Evolutionary conservation across 2,888 invertebrate species (phyloP).

Genomic region (Eupithecia centaureata): DNA sequence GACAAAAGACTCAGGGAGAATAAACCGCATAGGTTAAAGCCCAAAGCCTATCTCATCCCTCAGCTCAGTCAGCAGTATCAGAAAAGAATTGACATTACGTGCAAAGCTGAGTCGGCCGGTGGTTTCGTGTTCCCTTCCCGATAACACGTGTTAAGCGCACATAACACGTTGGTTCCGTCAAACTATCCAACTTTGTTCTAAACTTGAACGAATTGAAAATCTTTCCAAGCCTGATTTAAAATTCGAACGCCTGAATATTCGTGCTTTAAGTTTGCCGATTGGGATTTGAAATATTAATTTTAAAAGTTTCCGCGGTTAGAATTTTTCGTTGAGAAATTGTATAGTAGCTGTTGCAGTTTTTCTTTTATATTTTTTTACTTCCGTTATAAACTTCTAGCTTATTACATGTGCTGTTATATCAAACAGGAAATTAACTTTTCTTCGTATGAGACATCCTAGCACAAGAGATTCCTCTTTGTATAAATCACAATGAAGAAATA

Average conservation of each 20-base stretch:
- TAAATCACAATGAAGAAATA: not conserved
- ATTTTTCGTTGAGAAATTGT: not conserved
- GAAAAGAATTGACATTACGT: slow-evolving; percentile 3
- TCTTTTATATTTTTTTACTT: not conserved
- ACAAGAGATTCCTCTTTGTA: not conserved
- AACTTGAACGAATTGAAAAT: slow-evolving; percentile 3
- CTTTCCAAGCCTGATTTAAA: slow-evolving; percentile 5
- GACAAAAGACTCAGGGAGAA: not conserved
- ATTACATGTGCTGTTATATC: not conserved
- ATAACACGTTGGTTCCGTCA: slow-evolving; percentile 2
- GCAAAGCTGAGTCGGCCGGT: not conserved
- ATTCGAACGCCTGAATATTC: slow-evolving; percentile 5
- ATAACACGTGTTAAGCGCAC: slow-evolving; percentile 1
- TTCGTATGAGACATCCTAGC: not conserved
- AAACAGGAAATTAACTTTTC: not conserved
- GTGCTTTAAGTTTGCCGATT: not conserved
- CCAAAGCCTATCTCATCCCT: not conserved
- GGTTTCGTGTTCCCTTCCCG: not conserved
- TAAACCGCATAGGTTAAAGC: not conserved
- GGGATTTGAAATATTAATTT: slow-evolving; percentile 26
- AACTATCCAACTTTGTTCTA: not conserved
- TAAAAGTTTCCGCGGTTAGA: not conserved
- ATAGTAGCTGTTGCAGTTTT: too few relatives aligned
- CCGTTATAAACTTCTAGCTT: not conserved
- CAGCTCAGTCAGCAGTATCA: not conserved